These are phyloP conservation scores for Amblyjoppa fuscipennis DNA, from an alignment of 2,888 invertebrate species.

Conservation along the genomic window DNA sequence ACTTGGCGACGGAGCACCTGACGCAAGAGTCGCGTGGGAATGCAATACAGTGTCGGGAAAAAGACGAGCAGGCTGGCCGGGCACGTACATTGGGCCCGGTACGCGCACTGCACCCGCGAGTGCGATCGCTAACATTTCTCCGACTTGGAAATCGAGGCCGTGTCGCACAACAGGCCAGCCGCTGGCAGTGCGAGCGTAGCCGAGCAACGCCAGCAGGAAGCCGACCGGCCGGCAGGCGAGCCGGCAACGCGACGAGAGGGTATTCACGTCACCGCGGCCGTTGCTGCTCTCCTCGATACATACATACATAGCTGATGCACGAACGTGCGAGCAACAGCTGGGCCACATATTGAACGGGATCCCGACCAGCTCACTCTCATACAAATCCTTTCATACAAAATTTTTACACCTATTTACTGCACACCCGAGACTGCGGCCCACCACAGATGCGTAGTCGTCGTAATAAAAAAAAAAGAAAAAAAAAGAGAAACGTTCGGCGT, in stretches of 20 bases:
- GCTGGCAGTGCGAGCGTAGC: constrained; percentile 30
- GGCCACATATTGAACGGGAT: constrained; percentile 58
- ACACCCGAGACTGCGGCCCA: not conserved
- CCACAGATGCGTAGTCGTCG: not conserved
- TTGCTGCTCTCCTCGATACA: constrained; percentile 28
- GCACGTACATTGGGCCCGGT: constrained; percentile 42
- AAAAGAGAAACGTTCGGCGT: not conserved
- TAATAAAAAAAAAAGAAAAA: not conserved
- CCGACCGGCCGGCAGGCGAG: constrained; percentile 48
- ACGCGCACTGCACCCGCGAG: constrained; percentile 57
- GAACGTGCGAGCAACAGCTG: constrained; percentile 64
- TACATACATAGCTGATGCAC: constrained; percentile 42
- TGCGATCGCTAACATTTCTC: constrained; percentile 61
- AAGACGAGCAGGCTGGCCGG: constrained; percentile 11
- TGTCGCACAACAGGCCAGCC: constrained; percentile 30
- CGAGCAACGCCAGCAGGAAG: constrained; percentile 34
- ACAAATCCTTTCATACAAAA: constrained; percentile 9
- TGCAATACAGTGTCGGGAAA: constrained; percentile 33
- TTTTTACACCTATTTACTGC: not conserved
- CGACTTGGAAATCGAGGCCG: constrained; percentile 66
- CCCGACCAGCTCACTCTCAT: constrained; percentile 50
- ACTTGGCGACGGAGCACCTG: constrained; percentile 47
- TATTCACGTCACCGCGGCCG: constrained; percentile 52
- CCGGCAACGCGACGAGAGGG: constrained; percentile 19
- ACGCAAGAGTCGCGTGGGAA: constrained; percentile 65